Conservation (phyloP, 2,797 vertebrate genomes). For the Sebastes baramenuke region DNA sequence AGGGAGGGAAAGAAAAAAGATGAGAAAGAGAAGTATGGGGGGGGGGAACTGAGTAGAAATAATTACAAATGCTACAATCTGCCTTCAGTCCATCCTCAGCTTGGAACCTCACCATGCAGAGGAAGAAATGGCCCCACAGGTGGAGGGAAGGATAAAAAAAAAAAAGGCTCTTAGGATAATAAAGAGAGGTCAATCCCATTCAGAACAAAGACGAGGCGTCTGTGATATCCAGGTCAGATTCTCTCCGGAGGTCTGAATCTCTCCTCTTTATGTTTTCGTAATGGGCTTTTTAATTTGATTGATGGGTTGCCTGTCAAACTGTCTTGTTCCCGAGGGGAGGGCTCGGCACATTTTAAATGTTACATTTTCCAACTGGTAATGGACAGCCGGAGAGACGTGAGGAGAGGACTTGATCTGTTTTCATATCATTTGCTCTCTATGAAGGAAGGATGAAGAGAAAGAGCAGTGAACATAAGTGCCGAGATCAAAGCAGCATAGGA, state of each 20-base stretch:
- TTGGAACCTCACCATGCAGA: conserved; percentile 11
- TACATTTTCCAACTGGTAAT: conserved; percentile 57
- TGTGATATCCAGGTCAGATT: conserved; percentile 67
- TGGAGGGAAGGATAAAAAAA: neutral
- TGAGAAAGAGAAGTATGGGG: neutral
- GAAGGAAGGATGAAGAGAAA: neutral
- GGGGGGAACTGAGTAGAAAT: neutral
- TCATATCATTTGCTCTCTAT: neutral
- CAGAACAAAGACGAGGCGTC: conserved; percentile 53
- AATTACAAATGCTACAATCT: conserved; percentile 16
- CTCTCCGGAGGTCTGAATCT: conserved; percentile 61
- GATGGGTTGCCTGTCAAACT: conserved; percentile 74
- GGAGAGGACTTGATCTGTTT: conserved; percentile 6
- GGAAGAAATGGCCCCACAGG: conserved; percentile 15
- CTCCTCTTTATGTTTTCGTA: conserved; percentile 67
- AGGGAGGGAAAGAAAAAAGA: neutral
- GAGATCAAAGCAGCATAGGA: neutral
- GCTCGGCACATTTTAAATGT: conserved; percentile 57
- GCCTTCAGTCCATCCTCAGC: neutral
- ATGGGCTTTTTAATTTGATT: conserved; percentile 77
- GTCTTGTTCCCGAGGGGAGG: conserved; percentile 27
- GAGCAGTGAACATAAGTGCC: neutral
- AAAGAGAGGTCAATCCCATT: conserved; percentile 58
- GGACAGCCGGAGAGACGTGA: conserved; percentile 10
- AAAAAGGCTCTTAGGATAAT: conserved; percentile 33